Evolutionary conservation across 1,140 invertebrate genomes (phyloP), one percentile per base, ranked within the genome.

Genomic region (Pogonognathellus flavescens): DNA sequence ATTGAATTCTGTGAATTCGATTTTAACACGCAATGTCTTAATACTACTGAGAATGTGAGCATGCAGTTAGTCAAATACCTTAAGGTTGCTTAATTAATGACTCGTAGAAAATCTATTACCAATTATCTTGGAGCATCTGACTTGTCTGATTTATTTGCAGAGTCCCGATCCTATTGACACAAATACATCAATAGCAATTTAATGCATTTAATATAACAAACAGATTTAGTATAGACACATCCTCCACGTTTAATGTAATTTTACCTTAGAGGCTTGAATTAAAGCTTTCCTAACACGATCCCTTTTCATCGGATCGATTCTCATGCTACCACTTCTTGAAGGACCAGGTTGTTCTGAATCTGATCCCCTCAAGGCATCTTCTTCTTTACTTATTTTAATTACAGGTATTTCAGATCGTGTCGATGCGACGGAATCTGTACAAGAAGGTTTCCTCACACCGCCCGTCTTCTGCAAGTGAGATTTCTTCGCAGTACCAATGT

Each of bases 381-480:
- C 86, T 16, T 88, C 86, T 60, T 88, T 85, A 60, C 88, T 89
- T 16, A 89, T 89, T 85, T 89, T 89, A 20, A 89, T 89, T 13
- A 89, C 88, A 10, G 89, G 89, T 80, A 89, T 89, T 86, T 89
- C 89, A 16, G 88, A 87, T 60, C 87, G 55, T 20, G 82, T 86
- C 4, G 88, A 89, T 9, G 83, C 81, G 18, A 87, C 66, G 0
- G 87, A 89, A 59, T 89, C 86, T 6, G 87, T 88, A 53, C 86
- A 85, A 9, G 86, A 88, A 81, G 86, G 86, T 59, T 89, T 87
- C 57, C 85, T 88, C 1, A 55, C 31, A 59, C 82, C 49, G 50
- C 55, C 41, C n/a, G 31, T 76, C 57, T 85, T 72, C 18, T n/a
- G 8, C 8, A 22, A 5, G 14, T 76, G 70, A 76, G 70, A 76